Evolutionary conservation across 2,113 vertebrate genomes (phyloP), one percentile per base, ranked within the genome.

Genomic region (Ranitomeya variabilis): DNA sequence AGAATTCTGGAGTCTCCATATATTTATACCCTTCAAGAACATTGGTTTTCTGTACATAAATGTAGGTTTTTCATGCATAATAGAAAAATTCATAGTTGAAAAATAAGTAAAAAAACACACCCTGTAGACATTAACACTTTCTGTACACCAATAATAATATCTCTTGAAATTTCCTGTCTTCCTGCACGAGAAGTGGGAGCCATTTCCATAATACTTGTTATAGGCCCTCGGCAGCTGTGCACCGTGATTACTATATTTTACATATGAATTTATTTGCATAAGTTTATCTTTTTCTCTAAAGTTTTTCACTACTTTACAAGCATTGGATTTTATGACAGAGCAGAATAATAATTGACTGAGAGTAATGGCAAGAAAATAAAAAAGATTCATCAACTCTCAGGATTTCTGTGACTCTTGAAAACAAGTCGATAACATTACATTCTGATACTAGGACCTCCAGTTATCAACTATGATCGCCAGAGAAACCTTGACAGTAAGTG

Each of bases 251-350:
- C 79, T 71, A 9, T 60, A 23, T 87, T 87, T 62, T 80, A 87
- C 4, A 87, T 55, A 12, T 55, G 76, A 80, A 87, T 87, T 55
- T 15, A 87, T 87, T 87, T 80, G 45, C 86, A 87, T 87, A 87
- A 37, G 31, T 18, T 87, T 80, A 87, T 67, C n/a, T 67, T 78
- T 26, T 31, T 15, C 4, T 64, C 45, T 80, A 23, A 85, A 74
- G 83, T 74, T 85, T 74, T 26, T 18, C 14, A 12, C 19, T 11
- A 76, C 4, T 57, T 74, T 59, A 62, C 15, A 64, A 62, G 3
- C 18, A 37, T 54, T 16, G 45, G 6, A 60, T 79, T 18, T 69
- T 67, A 21, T 12, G 7, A 54, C 64, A 14, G 7, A 83, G 19
- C 16, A 7, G 62, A 66, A 54, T 23, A 67, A 83, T 52, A 83